phyloP scores from a whole-genome alignment of 92 coral and sea anemone genomes.

The Actinernus sp. region DNA sequence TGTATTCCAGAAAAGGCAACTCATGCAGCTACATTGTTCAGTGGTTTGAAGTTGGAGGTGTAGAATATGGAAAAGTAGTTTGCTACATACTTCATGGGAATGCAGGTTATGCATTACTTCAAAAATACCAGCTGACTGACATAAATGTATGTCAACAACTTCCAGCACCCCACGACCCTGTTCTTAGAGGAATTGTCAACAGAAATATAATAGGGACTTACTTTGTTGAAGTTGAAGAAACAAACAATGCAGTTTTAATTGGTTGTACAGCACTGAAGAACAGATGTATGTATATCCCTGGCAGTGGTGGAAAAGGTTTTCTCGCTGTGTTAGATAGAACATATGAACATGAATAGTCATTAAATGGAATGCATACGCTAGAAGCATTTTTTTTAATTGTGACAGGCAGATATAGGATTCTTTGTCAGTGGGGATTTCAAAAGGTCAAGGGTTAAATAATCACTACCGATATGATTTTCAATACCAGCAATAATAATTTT shows the following conservation, averaged over 20 bases:
- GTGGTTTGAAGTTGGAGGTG: background rate
- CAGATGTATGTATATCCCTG: slow-evolving; percentile 21
- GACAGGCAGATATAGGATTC: too few relatives aligned
- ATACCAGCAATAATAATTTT: too few relatives aligned
- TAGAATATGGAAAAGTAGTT: slow-evolving; percentile 37
- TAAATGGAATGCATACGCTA: too few relatives aligned
- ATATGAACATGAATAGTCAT: slow-evolving; percentile 46
- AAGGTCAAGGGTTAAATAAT: too few relatives aligned
- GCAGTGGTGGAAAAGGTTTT: slow-evolving; percentile 26
- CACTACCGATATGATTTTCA: too few relatives aligned
- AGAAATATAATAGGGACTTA: slow-evolving; percentile 21
- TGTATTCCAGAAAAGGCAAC: slow-evolving; percentile 57
- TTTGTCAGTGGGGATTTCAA: too few relatives aligned
- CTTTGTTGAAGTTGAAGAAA: slow-evolving; percentile 36
- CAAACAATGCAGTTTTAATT: slow-evolving; percentile 1
- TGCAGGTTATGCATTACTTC: slow-evolving; percentile 17
- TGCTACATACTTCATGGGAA: slow-evolving; percentile 21
- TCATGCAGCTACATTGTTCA: slow-evolving; percentile 56
- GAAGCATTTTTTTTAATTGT: too few relatives aligned
- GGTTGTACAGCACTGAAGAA: slow-evolving; percentile 16
- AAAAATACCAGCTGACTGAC: slow-evolving; percentile 15
- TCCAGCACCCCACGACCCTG: slow-evolving; percentile 27
- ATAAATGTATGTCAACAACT: slow-evolving; percentile 34
- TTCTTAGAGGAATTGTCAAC: slow-evolving; percentile 22
- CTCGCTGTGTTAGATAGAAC: slow-evolving; percentile 49